Conservation (phyloP, 2,888 invertebrate species). For the Pemphredon lugubris region DNA sequence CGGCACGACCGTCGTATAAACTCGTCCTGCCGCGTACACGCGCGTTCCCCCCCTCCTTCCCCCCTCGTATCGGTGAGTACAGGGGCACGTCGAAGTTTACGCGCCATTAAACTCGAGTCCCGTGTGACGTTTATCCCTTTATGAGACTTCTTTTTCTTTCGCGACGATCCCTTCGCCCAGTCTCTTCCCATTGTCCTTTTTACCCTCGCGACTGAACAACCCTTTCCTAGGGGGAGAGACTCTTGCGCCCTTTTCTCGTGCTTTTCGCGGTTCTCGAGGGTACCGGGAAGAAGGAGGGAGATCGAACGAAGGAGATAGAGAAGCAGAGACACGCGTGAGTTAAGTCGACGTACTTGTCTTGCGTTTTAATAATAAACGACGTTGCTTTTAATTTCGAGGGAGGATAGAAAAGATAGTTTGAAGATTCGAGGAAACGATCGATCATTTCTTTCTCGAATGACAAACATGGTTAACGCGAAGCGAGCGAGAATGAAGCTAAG, state of each 20-base stretch:
- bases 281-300: background rate
- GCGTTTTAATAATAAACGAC: no score
- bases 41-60: no score
- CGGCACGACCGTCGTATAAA: background rate
- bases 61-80: constrained; percentile 27
- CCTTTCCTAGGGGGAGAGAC: constrained; percentile 51
- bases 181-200: constrained; percentile 41
- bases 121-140: constrained; percentile 76
- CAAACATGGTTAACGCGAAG: no score
- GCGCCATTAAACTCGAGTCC: constrained; percentile 78
- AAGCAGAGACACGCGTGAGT: background rate
- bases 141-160: constrained; percentile 49
- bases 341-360: no score
- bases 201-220: constrained; percentile 45
- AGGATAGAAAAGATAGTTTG: no score
- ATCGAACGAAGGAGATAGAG: background rate
- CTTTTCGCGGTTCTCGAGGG: background rate
- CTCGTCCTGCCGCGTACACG: constrained; percentile 23
- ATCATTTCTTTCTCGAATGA: no score
- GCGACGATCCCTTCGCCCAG: constrained; percentile 16
- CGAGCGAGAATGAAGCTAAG: no score
- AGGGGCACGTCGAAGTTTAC: constrained; percentile 72
- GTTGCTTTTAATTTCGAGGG: no score
- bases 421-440: no score
- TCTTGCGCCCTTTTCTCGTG: constrained; percentile 16